Evolutionary conservation across 2,113 vertebrate species (phyloP), one percentile per base, ranked within the genome.

Genomic region (Suncus etruscus): DNA sequence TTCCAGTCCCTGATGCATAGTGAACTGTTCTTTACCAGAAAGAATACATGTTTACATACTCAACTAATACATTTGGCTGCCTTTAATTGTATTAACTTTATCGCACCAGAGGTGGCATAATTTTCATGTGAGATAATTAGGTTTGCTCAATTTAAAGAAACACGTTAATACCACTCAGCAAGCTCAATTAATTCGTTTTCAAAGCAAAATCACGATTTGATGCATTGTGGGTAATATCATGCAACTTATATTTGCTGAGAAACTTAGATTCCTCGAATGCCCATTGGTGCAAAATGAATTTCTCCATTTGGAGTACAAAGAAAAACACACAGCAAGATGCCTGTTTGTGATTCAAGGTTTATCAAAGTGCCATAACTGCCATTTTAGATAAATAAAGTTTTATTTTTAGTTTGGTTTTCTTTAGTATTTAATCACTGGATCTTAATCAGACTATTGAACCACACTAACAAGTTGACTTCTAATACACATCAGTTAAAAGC

Each of bases 111-210:
- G 97, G 96, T 97, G 97, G 97, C 97, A 97, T 98, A 97, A 97
- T 97, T 97, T 97, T 97, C 96, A 96, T 97, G 95, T 29, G 77
- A 97, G 96, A 97, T 97, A 98, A 98, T 98, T 97, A 97, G 95
- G 97, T 97, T 97, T 97, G 95, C 95, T 98, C 97, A 97, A 96
- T 97, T 98, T 97, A 97, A 97, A 97, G 92, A 97, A 96, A 94
- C 94, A 97, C 96, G 97, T 97, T 98, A 98, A 97, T 97, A 97
- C 95, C 96, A 93, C 96, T 97, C 97, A 98, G 95, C 94, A 96
- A 97, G 91, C 96, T 97, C 97, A 97, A 97, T 98, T 98, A 97
- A 97, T 97, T 97, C 95, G 94, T 97, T 98, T 98, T 97, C 97
- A 97, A 97, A 97, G 95, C 89, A 97, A 97, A 98, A 95, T 95